These are phyloP conservation scores for Mastomys coucha DNA, from an alignment of 2,113 vertebrate species.

Conservation along the genomic window DNA sequence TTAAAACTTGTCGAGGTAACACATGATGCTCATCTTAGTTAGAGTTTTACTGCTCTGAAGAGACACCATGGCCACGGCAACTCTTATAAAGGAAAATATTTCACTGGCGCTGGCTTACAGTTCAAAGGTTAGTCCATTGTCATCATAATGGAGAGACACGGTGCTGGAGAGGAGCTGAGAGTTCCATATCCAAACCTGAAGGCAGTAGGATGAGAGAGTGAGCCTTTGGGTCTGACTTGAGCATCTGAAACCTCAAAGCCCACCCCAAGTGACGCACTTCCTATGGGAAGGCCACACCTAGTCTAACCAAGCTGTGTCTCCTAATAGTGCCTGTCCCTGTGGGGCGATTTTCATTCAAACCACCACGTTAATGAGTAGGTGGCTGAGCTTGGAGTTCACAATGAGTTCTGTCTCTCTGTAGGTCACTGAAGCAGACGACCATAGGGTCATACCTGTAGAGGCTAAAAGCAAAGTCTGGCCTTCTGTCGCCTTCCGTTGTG, in stretches of 20 bases:
- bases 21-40: not conserved
- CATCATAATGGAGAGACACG: not conserved
- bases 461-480: not conserved
- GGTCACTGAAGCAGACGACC: not conserved
- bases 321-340: not conserved
- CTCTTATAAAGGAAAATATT: not conserved
- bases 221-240: not conserved
- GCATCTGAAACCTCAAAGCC: not conserved
- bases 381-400: constrained; percentile 49
- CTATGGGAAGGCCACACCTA: not conserved
- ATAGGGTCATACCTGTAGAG: not conserved
- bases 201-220: not conserved
- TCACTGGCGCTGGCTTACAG: not conserved
- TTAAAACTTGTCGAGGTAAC: not conserved
- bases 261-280: not conserved
- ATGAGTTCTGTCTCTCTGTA: not conserved
- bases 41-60: not conserved
- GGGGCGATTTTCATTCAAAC: not conserved
- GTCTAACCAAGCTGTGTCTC: not conserved
- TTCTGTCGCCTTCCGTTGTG: not conserved
- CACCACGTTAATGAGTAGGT: not conserved
- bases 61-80: not conserved
- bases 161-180: not conserved
- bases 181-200: not conserved
- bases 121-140: not conserved